Evolutionary conservation across 2,888 invertebrate species (phyloP), one percentile per base, ranked within the genome.

Genomic region (Strigamia maritima): DNA sequence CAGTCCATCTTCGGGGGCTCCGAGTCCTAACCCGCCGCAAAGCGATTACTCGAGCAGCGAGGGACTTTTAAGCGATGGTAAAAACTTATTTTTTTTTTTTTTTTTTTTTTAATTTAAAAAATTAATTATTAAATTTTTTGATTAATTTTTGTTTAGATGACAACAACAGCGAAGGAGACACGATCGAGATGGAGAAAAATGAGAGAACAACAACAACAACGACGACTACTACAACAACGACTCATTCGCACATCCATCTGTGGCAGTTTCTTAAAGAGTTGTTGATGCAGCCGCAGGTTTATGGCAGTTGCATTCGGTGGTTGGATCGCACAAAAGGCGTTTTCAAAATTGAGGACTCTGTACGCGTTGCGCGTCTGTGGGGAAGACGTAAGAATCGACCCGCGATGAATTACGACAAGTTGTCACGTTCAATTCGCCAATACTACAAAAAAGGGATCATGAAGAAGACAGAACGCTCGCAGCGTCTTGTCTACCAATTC

Each of bases 371-470:
- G n/a, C 90, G 94, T 83, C 90, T 97, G 79, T 99, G 99, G 99
- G 99, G 99, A 81, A 93, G 94, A 84, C 90, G 98, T 82, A 99
- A 99, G 88, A 98, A 99, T 88, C 90, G 98, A 12, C 97, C 98
- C 0, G 97, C 97, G 35, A 99, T 99, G 98, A 99, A 99, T 89
- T 99, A 99, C 88, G 99, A 99, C 89, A 99, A 99, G 87, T 89
- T 99, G 76, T 97, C 97, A 82, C 91, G 99, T 79, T 98, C 97
- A 83, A 97, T 99, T 85, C 89, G 99, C 78, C 98, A 99, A 87
- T 98, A 98, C 88, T 99, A 99, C 90, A 98, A 98, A 88, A 99
- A 98, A 87, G 97, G 97, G 79, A 98, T 98, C 86, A 97, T 98
- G 95, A 97, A 97, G 90, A 99, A 99, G 87, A 98, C 98, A 0